Conservation (phyloP, 1,140 invertebrate genomes). For the Homarus americanus region DNA sequence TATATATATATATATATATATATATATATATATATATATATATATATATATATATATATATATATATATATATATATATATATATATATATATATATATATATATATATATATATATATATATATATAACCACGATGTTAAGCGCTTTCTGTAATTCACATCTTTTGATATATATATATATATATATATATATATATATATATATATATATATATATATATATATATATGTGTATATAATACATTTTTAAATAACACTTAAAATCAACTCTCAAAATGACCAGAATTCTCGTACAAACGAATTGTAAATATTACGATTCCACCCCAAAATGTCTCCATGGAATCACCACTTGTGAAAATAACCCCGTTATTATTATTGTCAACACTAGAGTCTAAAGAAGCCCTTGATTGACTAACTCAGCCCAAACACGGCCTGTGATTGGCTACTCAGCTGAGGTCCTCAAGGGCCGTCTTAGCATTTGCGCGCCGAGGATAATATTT, state of each 20-base stretch:
- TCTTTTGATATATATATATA: background rate
- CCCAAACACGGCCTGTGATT: background rate
- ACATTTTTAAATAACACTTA: background rate
- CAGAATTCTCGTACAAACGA: background rate
- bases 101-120: background rate
- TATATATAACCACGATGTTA: no score
- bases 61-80: conserved; percentile 33
- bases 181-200: conserved; percentile 34
- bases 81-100: no score
- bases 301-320: background rate
- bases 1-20: no score
- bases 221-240: background rate
- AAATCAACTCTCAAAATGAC: background rate
- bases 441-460: background rate
- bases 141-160: no score
- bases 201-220: conserved; percentile 23
- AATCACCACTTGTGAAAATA: background rate
- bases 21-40: no score
- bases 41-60: conserved; percentile 33
- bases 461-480: conserved; percentile 28
- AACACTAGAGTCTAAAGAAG: background rate
- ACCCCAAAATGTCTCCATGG: background rate
- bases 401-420: background rate
- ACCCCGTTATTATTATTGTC: conserved; percentile 8
- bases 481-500: conserved; percentile 54